phyloP scores from a whole-genome alignment of 2,113 vertebrate species.

The Petrocephalus microphthalmus region DNA sequence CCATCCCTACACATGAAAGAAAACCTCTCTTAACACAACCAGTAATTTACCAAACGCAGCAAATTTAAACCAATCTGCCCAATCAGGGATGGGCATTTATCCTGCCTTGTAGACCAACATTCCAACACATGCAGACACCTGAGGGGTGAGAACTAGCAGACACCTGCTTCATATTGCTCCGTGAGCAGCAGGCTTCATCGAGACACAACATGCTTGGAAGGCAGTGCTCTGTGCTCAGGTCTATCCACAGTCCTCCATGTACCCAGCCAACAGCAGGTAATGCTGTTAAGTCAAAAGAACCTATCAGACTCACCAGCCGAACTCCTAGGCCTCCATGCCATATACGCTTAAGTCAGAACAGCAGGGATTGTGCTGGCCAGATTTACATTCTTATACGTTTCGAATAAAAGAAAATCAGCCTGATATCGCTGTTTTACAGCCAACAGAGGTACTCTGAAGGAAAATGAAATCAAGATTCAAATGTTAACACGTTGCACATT shows the following conservation, averaged over 20 bases:
- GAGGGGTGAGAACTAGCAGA: neutral
- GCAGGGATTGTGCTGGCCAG: neutral
- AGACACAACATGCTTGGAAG: neutral
- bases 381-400: neutral
- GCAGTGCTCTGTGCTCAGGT: neutral
- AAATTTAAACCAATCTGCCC: neutral
- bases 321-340: neutral
- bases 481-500: neutral
- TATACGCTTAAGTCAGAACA: neutral
- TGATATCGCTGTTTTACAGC: neutral
- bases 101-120: neutral
- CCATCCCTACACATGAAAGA: constrained; percentile 61
- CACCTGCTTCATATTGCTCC: neutral
- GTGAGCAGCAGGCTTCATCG: neutral
- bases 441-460: neutral
- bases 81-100: neutral
- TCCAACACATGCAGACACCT: neutral
- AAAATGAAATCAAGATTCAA: neutral
- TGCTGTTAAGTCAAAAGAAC: neutral
- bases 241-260: neutral
- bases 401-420: neutral
- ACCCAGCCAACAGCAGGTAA: neutral
- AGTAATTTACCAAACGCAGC: neutral
- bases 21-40: neutral
- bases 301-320: neutral